Conservation (phyloP, 1,140 invertebrate species). For the Helicoverpa armigera region DNA sequence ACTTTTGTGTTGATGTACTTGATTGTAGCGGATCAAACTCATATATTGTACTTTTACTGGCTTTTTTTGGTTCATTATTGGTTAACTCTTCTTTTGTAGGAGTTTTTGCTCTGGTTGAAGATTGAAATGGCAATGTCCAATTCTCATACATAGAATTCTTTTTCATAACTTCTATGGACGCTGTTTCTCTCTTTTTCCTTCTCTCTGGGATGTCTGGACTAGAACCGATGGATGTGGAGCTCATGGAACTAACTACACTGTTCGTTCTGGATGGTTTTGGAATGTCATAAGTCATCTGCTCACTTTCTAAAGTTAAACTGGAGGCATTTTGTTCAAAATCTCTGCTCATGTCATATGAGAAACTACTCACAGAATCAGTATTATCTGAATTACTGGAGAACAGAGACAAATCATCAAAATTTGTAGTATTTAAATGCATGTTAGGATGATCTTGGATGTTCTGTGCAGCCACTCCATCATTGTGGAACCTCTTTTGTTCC, state of each 20-base stretch:
- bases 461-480: constrained; percentile 55
- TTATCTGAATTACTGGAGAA: constrained; percentile 78
- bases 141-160: constrained; percentile 80
- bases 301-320: constrained; percentile 59
- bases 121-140: constrained; percentile 68
- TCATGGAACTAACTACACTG: constrained; percentile 65
- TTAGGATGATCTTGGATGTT: constrained; percentile 59
- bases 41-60: constrained; percentile 80
- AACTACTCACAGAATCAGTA: constrained; percentile 72
- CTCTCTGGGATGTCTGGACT: constrained; percentile 70
- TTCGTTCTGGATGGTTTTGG: constrained; percentile 71
- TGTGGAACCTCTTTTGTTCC: constrained; percentile 73
- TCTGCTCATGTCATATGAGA: constrained; percentile 70
- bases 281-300: constrained; percentile 73
- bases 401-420: constrained; percentile 77
- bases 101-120: constrained; percentile 15
- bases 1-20: constrained; percentile 61
- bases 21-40: constrained; percentile 80
- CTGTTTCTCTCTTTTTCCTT: constrained; percentile 69
- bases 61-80: constrained; percentile 53
- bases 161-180: constrained; percentile 66
- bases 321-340: constrained; percentile 67
- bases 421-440: constrained; percentile 65
- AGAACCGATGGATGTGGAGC: constrained; percentile 48
- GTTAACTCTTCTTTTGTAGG: neutral